Evolutionary conservation across 1,140 invertebrate species (phyloP).

Genomic region (Globodera rostochiensis): DNA sequence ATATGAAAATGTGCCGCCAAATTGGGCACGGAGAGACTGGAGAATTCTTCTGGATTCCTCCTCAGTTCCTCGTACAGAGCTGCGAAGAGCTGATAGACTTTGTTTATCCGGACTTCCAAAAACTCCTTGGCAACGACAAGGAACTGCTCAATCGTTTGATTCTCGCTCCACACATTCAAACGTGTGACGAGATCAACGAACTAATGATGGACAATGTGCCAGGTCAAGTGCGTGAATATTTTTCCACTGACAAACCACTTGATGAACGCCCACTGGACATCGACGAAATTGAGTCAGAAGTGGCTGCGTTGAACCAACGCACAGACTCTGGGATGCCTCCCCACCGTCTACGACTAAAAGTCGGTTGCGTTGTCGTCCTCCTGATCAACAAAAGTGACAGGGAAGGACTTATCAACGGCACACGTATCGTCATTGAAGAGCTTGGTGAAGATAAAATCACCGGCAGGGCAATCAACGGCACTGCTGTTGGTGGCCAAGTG

Average conservation of each 20-base stretch:
- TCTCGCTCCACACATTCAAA: slow-evolving; percentile 6
- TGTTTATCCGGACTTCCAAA: not conserved
- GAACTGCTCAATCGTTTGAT: not conserved
- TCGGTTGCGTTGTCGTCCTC: slow-evolving; percentile 20
- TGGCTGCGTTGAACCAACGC: slow-evolving; percentile 4
- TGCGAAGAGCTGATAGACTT: not conserved
- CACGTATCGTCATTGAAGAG: slow-evolving; percentile 21
- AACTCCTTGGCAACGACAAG: not conserved
- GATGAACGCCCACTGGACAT: slow-evolving; percentile 17
- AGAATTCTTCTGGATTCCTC: too few relatives aligned
- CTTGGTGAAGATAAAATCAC: not conserved
- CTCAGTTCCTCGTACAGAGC: too few relatives aligned
- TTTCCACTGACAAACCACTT: not conserved
- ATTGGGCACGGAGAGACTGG: too few relatives aligned
- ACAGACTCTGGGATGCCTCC: slow-evolving; percentile 6
- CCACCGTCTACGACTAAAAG: slow-evolving; percentile 18
- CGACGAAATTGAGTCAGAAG: not conserved
- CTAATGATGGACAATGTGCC: not conserved
- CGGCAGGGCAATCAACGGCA: slow-evolving; percentile 4
- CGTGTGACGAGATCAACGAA: not conserved
- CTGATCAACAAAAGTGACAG: slow-evolving; percentile 4
- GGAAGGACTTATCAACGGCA: slow-evolving; percentile 25
- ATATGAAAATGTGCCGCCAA: too few relatives aligned
- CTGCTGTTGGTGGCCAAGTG: not conserved
- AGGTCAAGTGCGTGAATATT: not conserved